Conservation (phyloP, 1,140 invertebrate genomes). For the Drosophila subpulchrella region DNA sequence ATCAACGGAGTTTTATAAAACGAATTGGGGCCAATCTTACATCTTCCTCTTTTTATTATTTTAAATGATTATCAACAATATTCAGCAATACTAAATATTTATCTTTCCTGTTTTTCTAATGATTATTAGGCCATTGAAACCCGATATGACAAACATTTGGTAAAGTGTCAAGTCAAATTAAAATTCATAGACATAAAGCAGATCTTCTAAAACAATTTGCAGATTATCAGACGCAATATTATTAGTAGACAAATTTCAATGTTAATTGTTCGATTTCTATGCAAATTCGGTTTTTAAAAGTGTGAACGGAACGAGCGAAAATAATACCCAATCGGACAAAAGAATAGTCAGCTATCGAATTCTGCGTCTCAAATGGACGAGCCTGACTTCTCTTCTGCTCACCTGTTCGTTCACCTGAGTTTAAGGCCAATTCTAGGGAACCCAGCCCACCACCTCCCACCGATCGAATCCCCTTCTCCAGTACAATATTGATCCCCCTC, state of each 20-base stretch:
- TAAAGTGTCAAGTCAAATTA: conserved; percentile 11
- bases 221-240: conserved; percentile 9
- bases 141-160: conserved; percentile 1
- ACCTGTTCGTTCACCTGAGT: conserved; percentile 30
- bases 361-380: not conserved
- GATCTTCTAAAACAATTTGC: conserved; percentile 30
- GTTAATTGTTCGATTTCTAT: conserved; percentile 30
- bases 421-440: not conserved
- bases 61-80: not conserved
- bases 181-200: conserved; percentile 6
- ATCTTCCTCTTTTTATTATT: not conserved
- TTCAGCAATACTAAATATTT: not conserved
- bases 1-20: too few species aligned
- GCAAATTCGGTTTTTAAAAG: conserved; percentile 18
- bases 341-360: not conserved
- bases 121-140: conserved; percentile 1
- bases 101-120: not conserved
- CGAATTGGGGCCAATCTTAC: not conserved
- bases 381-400: conserved; percentile 3
- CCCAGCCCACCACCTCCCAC: not conserved
- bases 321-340: conserved; percentile 17
- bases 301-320: conserved; percentile 6
- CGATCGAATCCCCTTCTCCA: not conserved
- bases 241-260: conserved; percentile 33
- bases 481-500: conserved; percentile 35